Conservation (phyloP, 2,797 vertebrate species). For the Nothura maculosa region DNA sequence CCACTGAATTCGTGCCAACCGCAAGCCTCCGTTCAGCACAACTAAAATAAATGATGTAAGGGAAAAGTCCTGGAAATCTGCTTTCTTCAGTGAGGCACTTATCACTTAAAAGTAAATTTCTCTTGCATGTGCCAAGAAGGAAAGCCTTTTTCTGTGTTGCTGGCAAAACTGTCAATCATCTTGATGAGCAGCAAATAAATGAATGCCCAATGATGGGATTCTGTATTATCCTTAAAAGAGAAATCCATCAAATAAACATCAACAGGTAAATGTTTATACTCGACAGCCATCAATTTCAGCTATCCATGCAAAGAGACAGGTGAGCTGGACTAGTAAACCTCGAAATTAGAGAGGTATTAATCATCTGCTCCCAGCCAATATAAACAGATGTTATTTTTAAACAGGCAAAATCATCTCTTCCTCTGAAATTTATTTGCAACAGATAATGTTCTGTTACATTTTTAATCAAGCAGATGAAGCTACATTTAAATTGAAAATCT, state of each 20-base stretch:
- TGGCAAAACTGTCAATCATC: constrained; percentile 86
- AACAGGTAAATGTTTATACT: constrained; percentile 86
- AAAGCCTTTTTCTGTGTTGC: constrained; percentile 76
- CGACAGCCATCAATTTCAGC: constrained; percentile 86
- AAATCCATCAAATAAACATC: constrained; percentile 88
- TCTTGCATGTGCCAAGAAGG: constrained; percentile 66
- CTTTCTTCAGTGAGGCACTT: constrained; percentile 57
- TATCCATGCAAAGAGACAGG: constrained; percentile 87
- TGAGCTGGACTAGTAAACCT: constrained; percentile 88
- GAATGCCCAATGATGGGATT: constrained; percentile 87
- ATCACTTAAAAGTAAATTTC: constrained; percentile 70
- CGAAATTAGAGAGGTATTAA: constrained; percentile 87
- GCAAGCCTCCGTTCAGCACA: background rate
- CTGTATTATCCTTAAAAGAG: constrained; percentile 85
- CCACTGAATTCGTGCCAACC: background rate
- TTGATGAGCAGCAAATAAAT: constrained; percentile 88
- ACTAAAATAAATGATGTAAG: constrained; percentile 39
- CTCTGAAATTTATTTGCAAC: constrained; percentile 85
- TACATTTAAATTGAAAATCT: constrained; percentile 88
- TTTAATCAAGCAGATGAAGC: constrained; percentile 87
- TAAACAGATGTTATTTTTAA: constrained; percentile 87
- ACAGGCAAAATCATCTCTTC: constrained; percentile 83
- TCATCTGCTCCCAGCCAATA: constrained; percentile 83
- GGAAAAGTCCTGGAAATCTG: constrained; percentile 63
- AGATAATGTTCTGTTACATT: constrained; percentile 87